These are phyloP conservation scores for Misgurnus anguillicaudatus DNA, from an alignment of 2,113 vertebrate species.

Conservation along the genomic window DNA sequence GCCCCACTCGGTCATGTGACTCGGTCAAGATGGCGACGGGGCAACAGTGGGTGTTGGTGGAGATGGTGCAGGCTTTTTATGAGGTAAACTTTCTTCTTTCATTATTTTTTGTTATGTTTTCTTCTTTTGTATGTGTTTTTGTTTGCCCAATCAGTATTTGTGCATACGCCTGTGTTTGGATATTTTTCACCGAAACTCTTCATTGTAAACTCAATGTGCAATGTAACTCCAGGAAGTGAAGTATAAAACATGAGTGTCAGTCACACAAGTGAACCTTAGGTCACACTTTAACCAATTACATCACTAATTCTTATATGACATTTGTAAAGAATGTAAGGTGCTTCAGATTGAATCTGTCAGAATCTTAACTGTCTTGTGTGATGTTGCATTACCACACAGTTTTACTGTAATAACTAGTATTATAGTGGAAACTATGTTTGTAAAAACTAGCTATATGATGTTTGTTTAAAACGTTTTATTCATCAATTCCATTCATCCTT, in stretches of 20 bases:
- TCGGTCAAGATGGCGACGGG: conserved; percentile 76
- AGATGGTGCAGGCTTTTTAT: conserved; percentile 95
- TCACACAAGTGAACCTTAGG: not conserved
- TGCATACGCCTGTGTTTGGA: not conserved
- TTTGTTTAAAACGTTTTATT: no score
- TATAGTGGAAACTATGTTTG: no score
- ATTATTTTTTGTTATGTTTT: not conserved
- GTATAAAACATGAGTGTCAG: not conserved
- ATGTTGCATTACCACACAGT: no score
- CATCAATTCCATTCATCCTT: no score
- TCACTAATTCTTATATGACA: no score
- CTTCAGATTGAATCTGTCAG: no score
- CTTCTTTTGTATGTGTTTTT: not conserved
- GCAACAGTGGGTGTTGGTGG: conserved; percentile 95
- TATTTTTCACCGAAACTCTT: not conserved
- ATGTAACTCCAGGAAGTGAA: conserved; percentile 29
- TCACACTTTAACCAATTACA: not conserved
- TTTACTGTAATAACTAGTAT: no score
- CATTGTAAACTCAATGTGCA: not conserved
- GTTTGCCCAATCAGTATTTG: not conserved
- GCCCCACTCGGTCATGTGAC: conserved; percentile 41
- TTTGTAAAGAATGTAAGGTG: no score
- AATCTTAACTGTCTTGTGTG: no score
- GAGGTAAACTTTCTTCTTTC: conserved; percentile 73
- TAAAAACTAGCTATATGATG: no score